Conservation (phyloP, 1,140 invertebrate species). For the Drosophila bocki region DNA sequence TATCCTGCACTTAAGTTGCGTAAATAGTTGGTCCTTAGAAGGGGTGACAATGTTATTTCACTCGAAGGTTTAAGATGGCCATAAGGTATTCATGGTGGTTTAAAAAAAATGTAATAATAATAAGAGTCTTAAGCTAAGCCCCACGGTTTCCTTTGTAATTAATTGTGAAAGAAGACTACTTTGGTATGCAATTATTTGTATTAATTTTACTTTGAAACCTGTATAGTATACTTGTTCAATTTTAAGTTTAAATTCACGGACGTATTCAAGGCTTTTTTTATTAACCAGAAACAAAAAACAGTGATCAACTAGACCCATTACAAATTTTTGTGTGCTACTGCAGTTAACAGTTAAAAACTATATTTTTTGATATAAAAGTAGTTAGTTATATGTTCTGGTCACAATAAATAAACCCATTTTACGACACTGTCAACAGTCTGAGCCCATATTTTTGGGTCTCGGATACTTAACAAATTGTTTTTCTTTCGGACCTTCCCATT, state of each 20-base stretch:
- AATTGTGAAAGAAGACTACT: not conserved
- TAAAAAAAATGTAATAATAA: not conserved
- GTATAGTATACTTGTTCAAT: not conserved
- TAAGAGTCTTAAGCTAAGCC: not conserved
- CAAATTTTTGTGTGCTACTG: not conserved
- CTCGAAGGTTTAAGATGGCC: not conserved
- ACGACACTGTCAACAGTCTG: conserved; percentile 12
- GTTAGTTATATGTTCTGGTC: not conserved
- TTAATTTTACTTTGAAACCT: not conserved
- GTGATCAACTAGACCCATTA: not conserved
- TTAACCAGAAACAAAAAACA: not conserved
- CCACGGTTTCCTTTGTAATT: not conserved
- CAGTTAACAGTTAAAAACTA: not conserved
- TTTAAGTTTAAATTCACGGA: too few species aligned
- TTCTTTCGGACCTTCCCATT: conserved; percentile 36
- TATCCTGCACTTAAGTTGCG: conserved; percentile 31
- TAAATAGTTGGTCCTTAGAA: conserved; percentile 16
- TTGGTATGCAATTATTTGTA: too few species aligned
- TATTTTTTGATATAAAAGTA: not conserved
- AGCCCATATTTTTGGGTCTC: conserved; percentile 18
- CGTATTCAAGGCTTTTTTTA: not conserved
- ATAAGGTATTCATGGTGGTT: too few species aligned
- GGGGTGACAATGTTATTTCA: conserved; percentile 2
- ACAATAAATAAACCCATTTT: conserved; percentile 7
- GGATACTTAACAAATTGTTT: conserved; percentile 66